Conservation (phyloP, 2,888 invertebrate genomes). For the Lapara coniferarum region DNA sequence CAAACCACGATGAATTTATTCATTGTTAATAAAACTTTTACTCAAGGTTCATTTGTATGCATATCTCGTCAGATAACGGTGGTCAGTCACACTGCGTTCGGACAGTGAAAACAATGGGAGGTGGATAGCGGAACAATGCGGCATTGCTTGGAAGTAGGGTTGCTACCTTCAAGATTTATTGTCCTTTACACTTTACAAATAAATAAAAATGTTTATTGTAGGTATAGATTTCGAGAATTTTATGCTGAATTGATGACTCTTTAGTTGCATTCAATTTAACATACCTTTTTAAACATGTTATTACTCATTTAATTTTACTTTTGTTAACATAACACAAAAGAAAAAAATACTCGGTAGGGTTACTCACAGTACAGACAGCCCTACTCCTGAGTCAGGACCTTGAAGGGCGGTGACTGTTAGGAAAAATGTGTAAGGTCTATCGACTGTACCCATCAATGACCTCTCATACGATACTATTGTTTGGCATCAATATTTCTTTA, state of each 20-base stretch:
- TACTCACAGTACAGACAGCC: neutral
- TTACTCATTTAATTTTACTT: too few relatives aligned
- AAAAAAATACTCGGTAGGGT: too few relatives aligned
- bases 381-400: slow-evolving; percentile 17
- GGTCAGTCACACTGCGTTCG: slow-evolving; percentile 37
- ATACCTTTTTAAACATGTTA: too few relatives aligned
- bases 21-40: slow-evolving; percentile 18
- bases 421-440: neutral
- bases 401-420: slow-evolving; percentile 8
- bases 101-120: slow-evolving; percentile 54
- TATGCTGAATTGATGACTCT: too few relatives aligned
- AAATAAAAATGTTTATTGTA: too few relatives aligned
- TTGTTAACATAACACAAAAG: too few relatives aligned
- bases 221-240: too few relatives aligned
- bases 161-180: neutral
- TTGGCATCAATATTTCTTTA: slow-evolving; percentile 30
- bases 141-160: neutral
- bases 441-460: slow-evolving; percentile 4
- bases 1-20: neutral
- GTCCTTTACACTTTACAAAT: neutral
- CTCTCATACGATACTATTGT: slow-evolving; percentile 8
- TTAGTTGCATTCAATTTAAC: too few relatives aligned
- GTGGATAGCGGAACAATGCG: slow-evolving; percentile 33
- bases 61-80: slow-evolving; percentile 55
- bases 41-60: slow-evolving; percentile 54